Evolutionary conservation across 2,797 vertebrate species (phyloP), one percentile per base, ranked within the genome.

Genomic region (Streptopelia turtur): DNA sequence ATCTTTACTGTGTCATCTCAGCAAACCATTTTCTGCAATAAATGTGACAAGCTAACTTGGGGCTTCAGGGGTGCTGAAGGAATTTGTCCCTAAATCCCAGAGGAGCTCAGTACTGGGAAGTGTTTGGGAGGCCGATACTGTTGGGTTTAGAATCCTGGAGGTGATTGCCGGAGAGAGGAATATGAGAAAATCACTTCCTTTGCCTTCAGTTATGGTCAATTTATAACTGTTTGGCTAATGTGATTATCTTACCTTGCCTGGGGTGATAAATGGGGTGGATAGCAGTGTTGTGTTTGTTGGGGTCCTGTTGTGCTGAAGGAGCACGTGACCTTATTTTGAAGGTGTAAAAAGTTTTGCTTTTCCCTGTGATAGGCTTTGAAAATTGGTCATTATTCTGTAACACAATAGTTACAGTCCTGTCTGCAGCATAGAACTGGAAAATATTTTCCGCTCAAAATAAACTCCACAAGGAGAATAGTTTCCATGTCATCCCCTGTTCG

Each of bases 371-470:
- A 37, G 43, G 25, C 49, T 60, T 86, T 69, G 85, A 60, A 88
- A 91, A 60, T 60, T 45, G 1, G 27, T 74, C 56, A 8, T 94
- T 87, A 47, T 82, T 70, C 64, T 64, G 53, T 80, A 82, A 70
- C 74, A 30, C 53, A 17, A 25, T 11, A 16, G 91, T 77, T 95
- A 66, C 55, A 28, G n/a, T 79, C 72, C 56, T 45, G n/a, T 35
- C 81, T 82, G 85, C 85, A 57, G 76, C 22, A 15, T 53, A 64
- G 77, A 96, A 94, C 94, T 92, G 95, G 93, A 91, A 96, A 94
- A 84, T 94, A 91, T 76, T 96, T 90, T 75, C 88, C 53, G 68
- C 93, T 94, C 88, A 95, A 97, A 97, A 94, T 95, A 96, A 91
- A 89, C 66, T 79, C 74, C 66, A 41, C 83, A 84, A 94, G 91